Evolutionary conservation across 2,888 invertebrate species (phyloP).

Genomic region (Tenthredo mesomela): DNA sequence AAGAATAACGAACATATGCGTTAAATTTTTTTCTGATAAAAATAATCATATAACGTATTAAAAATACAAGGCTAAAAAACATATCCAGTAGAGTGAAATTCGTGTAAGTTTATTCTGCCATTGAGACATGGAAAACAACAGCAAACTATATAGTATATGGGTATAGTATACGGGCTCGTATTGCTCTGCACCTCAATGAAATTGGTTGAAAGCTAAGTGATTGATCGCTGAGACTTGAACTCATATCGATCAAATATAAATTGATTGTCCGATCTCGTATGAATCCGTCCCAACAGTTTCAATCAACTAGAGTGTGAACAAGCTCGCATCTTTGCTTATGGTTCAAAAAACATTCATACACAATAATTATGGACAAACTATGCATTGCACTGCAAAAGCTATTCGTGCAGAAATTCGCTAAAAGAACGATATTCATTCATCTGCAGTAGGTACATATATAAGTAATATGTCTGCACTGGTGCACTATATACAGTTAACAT

Average conservation of each 20-base stretch:
- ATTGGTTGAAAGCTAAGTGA: conserved; percentile 44
- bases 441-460: too few relatives aligned
- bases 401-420: neutral
- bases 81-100: neutral
- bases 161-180: neutral
- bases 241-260: conserved; percentile 47
- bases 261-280: conserved; percentile 41
- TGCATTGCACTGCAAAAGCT: neutral
- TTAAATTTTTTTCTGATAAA: neutral
- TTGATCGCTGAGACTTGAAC: conserved; percentile 44
- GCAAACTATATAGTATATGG: neutral
- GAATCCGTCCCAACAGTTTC: conserved; percentile 7
- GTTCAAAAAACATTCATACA: neutral
- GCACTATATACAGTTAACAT: neutral
- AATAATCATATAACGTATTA: neutral
- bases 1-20: neutral
- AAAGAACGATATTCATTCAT: neutral
- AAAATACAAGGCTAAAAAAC: neutral
- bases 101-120: neutral
- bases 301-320: conserved; percentile 42
- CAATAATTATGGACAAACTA: neutral
- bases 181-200: conserved; percentile 30
- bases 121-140: conserved; percentile 31
- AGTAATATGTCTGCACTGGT: neutral
- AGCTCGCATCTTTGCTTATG: neutral